A percentile compares a stretch with the other conserved stretches of the same genome.
Conservation (phyloP, 2,113 vertebrate genomes). For the Helogale parvula region DNA sequence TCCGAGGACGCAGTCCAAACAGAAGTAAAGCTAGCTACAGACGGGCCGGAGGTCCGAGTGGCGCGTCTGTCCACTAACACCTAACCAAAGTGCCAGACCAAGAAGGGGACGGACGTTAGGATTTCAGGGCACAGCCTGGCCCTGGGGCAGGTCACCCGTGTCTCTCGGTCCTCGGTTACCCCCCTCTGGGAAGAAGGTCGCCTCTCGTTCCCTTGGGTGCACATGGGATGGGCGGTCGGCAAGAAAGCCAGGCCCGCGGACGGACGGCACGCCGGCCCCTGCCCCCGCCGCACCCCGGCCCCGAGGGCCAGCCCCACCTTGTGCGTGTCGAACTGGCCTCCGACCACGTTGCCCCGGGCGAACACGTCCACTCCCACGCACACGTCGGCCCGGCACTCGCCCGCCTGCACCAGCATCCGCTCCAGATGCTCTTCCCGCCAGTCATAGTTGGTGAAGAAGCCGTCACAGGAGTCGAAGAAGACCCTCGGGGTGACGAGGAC, state of each 20-base stretch:
- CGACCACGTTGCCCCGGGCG: conserved; percentile 91
- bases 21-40: background rate
- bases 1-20: background rate
- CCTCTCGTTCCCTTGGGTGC: background rate
- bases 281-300: background rate
- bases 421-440: conserved; percentile 92
- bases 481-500: conserved; percentile 78
- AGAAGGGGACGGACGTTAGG: accelerated
- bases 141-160: accelerated
- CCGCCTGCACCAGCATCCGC: conserved; percentile 77
- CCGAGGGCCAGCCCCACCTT: conserved; percentile 86
- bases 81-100: accelerated
- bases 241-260: background rate
- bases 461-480: conserved; percentile 94
- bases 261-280: background rate
- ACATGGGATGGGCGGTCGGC: accelerated
- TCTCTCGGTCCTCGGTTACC: background rate
- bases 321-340: conserved; percentile 91
- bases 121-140: background rate
- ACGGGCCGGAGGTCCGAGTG: accelerated
- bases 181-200: background rate
- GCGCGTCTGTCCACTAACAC: accelerated
- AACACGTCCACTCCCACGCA: conserved; percentile 96
- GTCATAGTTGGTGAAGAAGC: conserved; percentile 98
- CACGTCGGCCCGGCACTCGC: conserved; percentile 84